Conservation (phyloP, 2,888 invertebrate species). For the Nomada lathburiana region DNA sequence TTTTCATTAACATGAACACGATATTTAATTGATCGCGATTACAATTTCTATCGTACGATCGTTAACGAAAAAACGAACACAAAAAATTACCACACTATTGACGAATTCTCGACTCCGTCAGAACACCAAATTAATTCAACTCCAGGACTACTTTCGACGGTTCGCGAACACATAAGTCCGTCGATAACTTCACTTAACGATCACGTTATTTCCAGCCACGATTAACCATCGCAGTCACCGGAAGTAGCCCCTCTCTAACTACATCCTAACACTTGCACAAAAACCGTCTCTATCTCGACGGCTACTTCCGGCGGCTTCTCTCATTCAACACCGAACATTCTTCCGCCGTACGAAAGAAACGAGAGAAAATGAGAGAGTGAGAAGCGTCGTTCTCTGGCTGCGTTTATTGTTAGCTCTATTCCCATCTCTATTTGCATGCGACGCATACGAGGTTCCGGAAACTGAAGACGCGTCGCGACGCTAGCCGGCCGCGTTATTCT, state of each 20-base stretch:
- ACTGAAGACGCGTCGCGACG: conserved; percentile 17
- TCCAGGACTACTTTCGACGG: conserved; percentile 43
- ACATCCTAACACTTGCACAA: too few species aligned
- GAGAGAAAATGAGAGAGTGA: conserved; percentile 7
- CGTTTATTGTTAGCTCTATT: conserved; percentile 24
- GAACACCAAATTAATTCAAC: not conserved
- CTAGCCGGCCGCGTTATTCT: conserved; percentile 3
- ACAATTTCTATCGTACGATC: not conserved
- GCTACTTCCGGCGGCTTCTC: conserved; percentile 17
- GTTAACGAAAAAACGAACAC: too few species aligned
- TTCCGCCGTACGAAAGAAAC: conserved; percentile 18
- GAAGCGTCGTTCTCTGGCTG: not conserved
- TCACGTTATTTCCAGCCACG: conserved; percentile 46
- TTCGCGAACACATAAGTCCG: not conserved
- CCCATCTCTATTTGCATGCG: conserved; percentile 28
- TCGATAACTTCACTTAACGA: conserved; percentile 20
- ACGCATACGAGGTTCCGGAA: not conserved
- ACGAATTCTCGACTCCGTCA: too few species aligned
- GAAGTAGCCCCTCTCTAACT: conserved; percentile 11
- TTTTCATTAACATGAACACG: not conserved
- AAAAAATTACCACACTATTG: too few species aligned
- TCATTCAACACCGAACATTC: conserved; percentile 8
- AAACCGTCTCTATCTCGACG: not conserved
- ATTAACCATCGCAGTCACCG: not conserved
- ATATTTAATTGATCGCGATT: too few species aligned